These are phyloP conservation scores for Ligdia adustata DNA, from an alignment of 2,888 invertebrate genomes.

Conservation along the genomic window DNA sequence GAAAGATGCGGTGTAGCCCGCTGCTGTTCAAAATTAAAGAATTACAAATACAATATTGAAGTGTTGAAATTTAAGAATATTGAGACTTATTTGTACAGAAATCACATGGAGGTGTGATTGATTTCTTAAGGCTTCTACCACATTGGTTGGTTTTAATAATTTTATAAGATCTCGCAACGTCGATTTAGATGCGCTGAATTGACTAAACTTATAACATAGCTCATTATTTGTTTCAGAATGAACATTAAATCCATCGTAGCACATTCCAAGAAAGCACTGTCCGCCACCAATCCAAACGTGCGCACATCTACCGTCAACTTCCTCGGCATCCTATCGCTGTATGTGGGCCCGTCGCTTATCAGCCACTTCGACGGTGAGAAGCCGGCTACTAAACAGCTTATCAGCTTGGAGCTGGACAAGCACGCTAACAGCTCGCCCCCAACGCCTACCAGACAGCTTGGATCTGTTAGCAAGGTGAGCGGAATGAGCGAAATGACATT, in stretches of 20 bases:
- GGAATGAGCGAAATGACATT: not conserved
- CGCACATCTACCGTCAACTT: slow-evolving; percentile 90
- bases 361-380: slow-evolving; percentile 95
- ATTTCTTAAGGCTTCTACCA: no score
- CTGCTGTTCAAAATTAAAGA: no score
- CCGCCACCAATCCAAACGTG: slow-evolving; percentile 93
- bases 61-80: no score
- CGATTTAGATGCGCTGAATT: no score
- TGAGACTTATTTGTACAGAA: no score
- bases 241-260: slow-evolving; percentile 90
- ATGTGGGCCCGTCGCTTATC: slow-evolving; percentile 90
- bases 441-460: slow-evolving; percentile 87
- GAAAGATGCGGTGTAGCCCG: no score
- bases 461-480: slow-evolving; percentile 69
- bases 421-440: slow-evolving; percentile 90
- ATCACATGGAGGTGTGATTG: no score
- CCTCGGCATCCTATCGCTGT: slow-evolving; percentile 91
- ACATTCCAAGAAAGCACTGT: slow-evolving; percentile 91
- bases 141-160: no score
- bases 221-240: slow-evolving; percentile 70
- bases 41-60: no score
- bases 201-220: no score
- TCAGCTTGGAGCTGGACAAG: slow-evolving; percentile 94
- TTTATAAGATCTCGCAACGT: no score
- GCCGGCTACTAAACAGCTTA: slow-evolving; percentile 91